These are phyloP conservation scores for Apostichopus parvimensis DNA, from an alignment of 35 echinoderm and acorn worm species.

Conservation along the genomic window DNA sequence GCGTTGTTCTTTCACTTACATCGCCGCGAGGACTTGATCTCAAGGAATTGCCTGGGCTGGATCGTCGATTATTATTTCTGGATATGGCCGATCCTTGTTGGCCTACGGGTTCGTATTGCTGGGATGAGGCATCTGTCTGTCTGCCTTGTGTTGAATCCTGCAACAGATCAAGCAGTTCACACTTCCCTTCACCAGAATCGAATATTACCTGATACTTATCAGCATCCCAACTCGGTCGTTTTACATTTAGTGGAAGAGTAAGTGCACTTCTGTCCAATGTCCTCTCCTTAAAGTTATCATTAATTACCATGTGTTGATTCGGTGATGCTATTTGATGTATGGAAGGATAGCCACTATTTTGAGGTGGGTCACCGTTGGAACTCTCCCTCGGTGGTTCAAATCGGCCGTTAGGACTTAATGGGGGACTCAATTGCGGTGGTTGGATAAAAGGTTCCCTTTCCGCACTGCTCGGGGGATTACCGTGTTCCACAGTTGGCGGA, in stretches of 20 bases:
- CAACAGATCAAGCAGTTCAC: constrained; percentile 38
- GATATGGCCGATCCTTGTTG: background rate
- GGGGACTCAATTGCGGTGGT: background rate
- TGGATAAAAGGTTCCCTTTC: background rate
- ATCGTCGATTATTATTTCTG: constrained; percentile 23
- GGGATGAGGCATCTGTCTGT: background rate
- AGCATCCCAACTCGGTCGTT: constrained; percentile 37
- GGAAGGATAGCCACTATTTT: background rate
- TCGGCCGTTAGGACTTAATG: background rate
- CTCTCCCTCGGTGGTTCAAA: background rate
- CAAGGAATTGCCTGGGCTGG: background rate
- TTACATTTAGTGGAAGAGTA: constrained; percentile 39
- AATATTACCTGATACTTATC: constrained; percentile 46
- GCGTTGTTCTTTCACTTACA: background rate
- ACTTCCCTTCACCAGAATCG: constrained; percentile 26
- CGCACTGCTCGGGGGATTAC: background rate
- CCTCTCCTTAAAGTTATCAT: constrained; percentile 29
- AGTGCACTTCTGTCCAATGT: constrained; percentile 46
- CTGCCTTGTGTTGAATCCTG: background rate
- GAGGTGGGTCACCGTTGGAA: background rate
- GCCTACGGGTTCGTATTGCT: constrained; percentile 22
- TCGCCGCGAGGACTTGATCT: background rate
- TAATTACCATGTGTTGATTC: constrained; percentile 4
- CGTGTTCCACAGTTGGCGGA: background rate
- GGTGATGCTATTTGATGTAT: background rate